Evolutionary conservation across 2,797 vertebrate genomes (phyloP).

Genomic region (Rhynchotus rufescens): DNA sequence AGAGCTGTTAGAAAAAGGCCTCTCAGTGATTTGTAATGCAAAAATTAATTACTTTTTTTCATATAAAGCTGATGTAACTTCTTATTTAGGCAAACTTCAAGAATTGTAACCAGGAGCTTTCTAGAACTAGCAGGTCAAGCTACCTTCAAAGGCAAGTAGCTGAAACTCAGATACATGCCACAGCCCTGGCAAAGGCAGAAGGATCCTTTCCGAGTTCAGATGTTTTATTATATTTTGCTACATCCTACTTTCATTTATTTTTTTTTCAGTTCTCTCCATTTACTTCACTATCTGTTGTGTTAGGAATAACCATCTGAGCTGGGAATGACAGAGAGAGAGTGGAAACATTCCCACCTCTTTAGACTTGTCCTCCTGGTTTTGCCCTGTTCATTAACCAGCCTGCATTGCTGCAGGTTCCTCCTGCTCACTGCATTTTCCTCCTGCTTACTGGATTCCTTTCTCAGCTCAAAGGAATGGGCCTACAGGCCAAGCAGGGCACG

Average conservation of each 20-base stretch:
- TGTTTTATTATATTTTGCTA: neutral
- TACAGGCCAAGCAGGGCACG: neutral
- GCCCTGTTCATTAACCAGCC: neutral
- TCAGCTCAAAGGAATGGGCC: neutral
- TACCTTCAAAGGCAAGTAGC: neutral
- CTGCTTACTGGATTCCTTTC: neutral
- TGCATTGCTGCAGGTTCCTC: neutral
- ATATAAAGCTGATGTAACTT: slow-evolving; percentile 3
- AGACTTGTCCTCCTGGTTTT: neutral
- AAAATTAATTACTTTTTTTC: neutral
- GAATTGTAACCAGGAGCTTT: neutral
- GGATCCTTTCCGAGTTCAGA: neutral
- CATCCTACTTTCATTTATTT: neutral
- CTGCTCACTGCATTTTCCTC: neutral
- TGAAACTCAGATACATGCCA: neutral
- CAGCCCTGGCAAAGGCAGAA: neutral
- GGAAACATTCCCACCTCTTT: neutral
- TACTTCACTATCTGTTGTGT: neutral
- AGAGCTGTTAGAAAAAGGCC: neutral
- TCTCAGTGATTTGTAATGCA: slow-evolving; percentile 3
- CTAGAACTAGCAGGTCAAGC: neutral
- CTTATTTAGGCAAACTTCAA: neutral
- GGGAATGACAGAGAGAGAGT: neutral
- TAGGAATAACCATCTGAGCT: neutral
- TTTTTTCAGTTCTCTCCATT: neutral